These are phyloP conservation scores for Noturus placidus DNA, from an alignment of 2,113 vertebrate genomes.

Conservation along the genomic window DNA sequence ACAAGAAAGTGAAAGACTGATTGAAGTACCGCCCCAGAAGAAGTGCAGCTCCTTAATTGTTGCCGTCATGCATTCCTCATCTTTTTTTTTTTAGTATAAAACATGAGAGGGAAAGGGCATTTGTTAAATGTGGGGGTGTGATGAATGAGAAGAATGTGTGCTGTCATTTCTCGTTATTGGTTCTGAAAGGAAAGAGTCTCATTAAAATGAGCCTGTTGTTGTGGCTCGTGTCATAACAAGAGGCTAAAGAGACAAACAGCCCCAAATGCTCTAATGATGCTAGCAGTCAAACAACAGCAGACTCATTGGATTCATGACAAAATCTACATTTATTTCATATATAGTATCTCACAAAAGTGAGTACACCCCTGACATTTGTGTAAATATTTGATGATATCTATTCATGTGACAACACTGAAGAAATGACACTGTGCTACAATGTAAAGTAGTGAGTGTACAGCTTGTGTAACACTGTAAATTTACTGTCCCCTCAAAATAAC, in stretches of 20 bases:
- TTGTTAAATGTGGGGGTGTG: conserved; percentile 46
- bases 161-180: conserved; percentile 47
- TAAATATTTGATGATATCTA: no score
- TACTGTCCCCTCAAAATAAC: no score
- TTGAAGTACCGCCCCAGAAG: conserved; percentile 23
- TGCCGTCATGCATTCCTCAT: conserved; percentile 30
- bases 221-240: conserved; percentile 55
- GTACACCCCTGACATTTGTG: no score
- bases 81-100: conserved; percentile 15
- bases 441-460: no score
- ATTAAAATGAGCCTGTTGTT: conserved; percentile 52
- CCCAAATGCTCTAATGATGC: conserved; percentile 45
- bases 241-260: conserved; percentile 53
- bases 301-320: conserved; percentile 27
- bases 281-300: conserved; percentile 32
- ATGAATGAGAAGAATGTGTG: conserved; percentile 40
- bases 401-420: no score
- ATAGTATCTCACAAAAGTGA: no score
- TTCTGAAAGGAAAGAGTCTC: conserved; percentile 53
- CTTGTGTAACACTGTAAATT: no score
- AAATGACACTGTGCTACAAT: no score
- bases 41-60: conserved; percentile 44
- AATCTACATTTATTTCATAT: conserved; percentile 14
- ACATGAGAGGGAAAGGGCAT: conserved; percentile 34
- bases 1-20: conserved; percentile 40